Evolutionary conservation across 2,888 invertebrate species (phyloP), one percentile per base, ranked within the genome.

Genomic region (Clostera curtula): DNA sequence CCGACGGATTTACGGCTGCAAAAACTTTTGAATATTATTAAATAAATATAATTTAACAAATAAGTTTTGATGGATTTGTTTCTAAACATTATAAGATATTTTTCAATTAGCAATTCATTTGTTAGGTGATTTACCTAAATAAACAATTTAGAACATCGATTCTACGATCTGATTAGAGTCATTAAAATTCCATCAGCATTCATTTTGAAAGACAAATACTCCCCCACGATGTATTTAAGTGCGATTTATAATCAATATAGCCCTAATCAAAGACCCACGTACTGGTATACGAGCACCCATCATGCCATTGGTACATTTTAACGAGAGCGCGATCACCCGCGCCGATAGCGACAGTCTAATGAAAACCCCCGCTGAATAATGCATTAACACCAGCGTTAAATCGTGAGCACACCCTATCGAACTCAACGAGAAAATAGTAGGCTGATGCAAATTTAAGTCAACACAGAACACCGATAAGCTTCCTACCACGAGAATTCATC

Each of bases 351-450:
- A 73, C 71, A 70, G 68, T 58, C 71, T 80, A 83, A 83, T 83
- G 82, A 82, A 83, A 83, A 79, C 77, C 66, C n/a, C 70, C 65
- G 68, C 66, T 83, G 82, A 83, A 83, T 82, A 83, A 83, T 83
- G 82, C 82, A 83, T 82, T 79, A 74, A 82, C 77, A 79, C 76
- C 57, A 72, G 82, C 79, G 79, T 80, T 82, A 79, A 80, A 80
- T 79, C 82, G 80, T 82, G 82, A 75, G 75, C 73, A 73, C 71
- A 66, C 64, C 70, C 74, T 72, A 75, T 77, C 70, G 65, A 61
- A 59, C 59, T 58, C 72, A 59, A 70, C 65, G 64, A 61, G 72
- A 75, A 71, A 70, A 73, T 72, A 70, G 72, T 62, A 39, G 36
- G 36, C 10, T 68, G 73, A 80, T 82, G 79, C 74, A 82, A 80